Percentiles rank a stretch among this genome's conserved stretches.
Conservation (phyloP, 1,140 invertebrate species). For the Mya arenaria region DNA sequence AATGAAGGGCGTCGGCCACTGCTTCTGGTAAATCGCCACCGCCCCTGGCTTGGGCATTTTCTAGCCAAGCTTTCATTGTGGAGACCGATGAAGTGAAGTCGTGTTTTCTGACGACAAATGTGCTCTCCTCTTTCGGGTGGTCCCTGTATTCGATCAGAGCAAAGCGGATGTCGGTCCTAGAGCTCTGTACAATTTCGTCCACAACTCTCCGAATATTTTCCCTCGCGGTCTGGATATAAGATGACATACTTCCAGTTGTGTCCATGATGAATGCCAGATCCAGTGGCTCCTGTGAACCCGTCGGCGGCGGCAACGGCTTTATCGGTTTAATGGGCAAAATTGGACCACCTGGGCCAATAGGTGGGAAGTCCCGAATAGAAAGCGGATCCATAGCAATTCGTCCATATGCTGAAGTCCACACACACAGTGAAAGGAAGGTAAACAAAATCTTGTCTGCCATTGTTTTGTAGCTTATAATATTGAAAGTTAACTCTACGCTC, state of each 20-base stretch:
- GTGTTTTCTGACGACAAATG: constrained; percentile 64
- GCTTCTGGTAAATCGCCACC: constrained; percentile 70
- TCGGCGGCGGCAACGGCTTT: not conserved
- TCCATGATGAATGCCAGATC: constrained; percentile 51
- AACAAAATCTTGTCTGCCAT: too few species aligned
- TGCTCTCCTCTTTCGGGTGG: constrained; percentile 63
- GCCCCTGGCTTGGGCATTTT: constrained; percentile 60
- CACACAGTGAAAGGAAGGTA: too few species aligned
- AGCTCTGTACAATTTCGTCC: not conserved
- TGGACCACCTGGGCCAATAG: not conserved
- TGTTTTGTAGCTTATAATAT: too few species aligned
- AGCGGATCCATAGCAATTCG: not conserved
- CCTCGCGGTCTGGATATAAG: constrained; percentile 30
- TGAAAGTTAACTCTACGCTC: too few species aligned
- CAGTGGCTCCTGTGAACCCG: not conserved
- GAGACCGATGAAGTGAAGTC: constrained; percentile 65
- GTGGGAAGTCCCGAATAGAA: not conserved
- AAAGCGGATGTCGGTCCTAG: not conserved
- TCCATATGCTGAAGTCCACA: not conserved
- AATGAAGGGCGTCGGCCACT: constrained; percentile 67
- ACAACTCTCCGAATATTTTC: constrained; percentile 28
- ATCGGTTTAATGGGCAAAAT: not conserved
- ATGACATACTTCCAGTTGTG: constrained; percentile 43
- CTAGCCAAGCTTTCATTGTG: constrained; percentile 67
- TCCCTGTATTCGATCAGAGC: constrained; percentile 64